Conservation (phyloP, 2,797 vertebrate species). For the Sandelia bainsii region DNA sequence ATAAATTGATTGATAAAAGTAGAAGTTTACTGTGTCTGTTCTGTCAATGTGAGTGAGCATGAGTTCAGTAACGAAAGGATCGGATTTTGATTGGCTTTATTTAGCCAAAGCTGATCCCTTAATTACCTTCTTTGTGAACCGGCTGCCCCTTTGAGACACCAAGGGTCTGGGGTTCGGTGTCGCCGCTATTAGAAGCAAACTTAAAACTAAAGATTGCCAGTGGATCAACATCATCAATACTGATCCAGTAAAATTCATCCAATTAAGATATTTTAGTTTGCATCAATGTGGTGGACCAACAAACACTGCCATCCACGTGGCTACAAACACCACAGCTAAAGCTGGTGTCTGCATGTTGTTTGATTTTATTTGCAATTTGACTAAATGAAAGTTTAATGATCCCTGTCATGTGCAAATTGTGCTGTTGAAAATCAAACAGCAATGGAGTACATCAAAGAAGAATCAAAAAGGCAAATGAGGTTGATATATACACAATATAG, state of each 20-base stretch:
- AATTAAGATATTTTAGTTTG: background rate
- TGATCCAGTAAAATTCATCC: background rate
- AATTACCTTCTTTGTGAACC: too few relatives aligned
- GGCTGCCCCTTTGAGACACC: too few relatives aligned
- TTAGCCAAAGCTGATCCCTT: too few relatives aligned
- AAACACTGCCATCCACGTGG: background rate
- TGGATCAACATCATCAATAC: too few relatives aligned
- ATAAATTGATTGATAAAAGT: too few relatives aligned
- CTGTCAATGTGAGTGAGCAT: too few relatives aligned
- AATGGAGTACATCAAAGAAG: conserved; percentile 6
- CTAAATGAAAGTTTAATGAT: conserved; percentile 12
- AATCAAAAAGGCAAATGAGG: conserved; percentile 11
- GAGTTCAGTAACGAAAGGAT: too few relatives aligned
- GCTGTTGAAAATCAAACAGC: background rate
- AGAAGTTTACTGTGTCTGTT: too few relatives aligned
- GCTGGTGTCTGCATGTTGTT: background rate
- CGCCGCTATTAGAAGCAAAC: too few relatives aligned
- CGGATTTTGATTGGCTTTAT: too few relatives aligned
- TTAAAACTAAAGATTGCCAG: too few relatives aligned
- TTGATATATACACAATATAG: background rate
- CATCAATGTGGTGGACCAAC: background rate
- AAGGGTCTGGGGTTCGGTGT: too few relatives aligned
- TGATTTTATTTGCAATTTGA: conserved; percentile 19
- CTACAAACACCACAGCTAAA: background rate
- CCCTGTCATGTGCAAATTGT: background rate